These are phyloP conservation scores for Nomada lathburiana DNA, from an alignment of 2,888 invertebrate genomes.

Conservation along the genomic window DNA sequence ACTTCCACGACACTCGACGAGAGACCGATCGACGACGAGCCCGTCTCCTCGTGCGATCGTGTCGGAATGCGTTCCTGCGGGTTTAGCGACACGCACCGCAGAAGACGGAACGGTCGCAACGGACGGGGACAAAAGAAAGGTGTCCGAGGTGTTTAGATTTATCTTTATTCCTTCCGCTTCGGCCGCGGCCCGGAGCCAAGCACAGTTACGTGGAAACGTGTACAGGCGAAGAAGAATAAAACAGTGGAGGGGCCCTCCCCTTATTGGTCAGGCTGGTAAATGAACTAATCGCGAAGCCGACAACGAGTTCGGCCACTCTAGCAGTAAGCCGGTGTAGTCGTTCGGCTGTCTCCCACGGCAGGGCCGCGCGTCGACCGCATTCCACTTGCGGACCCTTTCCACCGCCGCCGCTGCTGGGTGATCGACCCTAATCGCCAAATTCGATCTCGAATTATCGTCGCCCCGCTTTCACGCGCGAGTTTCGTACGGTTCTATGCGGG, in stretches of 20 bases:
- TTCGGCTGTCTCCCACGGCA: slow-evolving; percentile 74
- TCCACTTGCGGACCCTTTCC: slow-evolving; percentile 74
- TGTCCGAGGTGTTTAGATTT: not conserved
- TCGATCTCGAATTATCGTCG: slow-evolving; percentile 50
- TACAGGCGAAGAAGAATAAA: not conserved
- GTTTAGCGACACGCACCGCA: not conserved
- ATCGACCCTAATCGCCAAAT: slow-evolving; percentile 65
- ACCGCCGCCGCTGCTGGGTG: slow-evolving; percentile 53
- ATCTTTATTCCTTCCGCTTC: not conserved
- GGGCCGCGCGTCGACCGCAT: slow-evolving; percentile 76
- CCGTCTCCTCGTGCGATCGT: slow-evolving; percentile 30
- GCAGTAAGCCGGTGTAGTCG: slow-evolving; percentile 53
- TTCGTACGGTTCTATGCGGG: slow-evolving; percentile 10
- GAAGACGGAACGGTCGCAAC: not conserved
- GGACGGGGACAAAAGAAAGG: slow-evolving; percentile 2
- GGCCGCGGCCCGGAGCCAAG: too few species aligned
- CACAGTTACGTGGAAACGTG: not conserved
- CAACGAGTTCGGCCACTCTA: slow-evolving; percentile 42
- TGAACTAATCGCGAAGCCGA: slow-evolving; percentile 47
- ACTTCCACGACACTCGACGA: slow-evolving; percentile 45
- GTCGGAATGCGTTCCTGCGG: slow-evolving; percentile 24
- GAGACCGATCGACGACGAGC: slow-evolving; percentile 48
- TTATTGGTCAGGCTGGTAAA: slow-evolving; percentile 18
- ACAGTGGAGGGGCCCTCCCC: not conserved
- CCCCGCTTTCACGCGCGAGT: slow-evolving; percentile 25